These are phyloP conservation scores for Prunella strophiata DNA, from an alignment of 2,797 vertebrate species.

Conservation along the genomic window DNA sequence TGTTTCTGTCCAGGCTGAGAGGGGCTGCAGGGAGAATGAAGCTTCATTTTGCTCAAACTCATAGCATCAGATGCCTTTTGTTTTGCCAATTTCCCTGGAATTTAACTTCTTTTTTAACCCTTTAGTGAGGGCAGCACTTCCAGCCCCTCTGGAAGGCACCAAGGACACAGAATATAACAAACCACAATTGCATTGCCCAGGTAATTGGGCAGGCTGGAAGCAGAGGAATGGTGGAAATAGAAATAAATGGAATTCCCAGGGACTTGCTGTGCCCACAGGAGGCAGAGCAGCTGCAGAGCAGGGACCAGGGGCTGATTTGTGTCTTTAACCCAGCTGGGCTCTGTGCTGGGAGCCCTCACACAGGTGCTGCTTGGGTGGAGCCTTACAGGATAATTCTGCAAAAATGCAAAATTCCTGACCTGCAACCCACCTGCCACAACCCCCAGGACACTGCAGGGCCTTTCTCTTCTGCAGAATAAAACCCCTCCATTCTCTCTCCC, in stretches of 20 bases:
- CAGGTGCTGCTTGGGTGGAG: background rate
- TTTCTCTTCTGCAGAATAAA: background rate
- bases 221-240: background rate
- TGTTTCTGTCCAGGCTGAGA: background rate
- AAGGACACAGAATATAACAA: accelerated
- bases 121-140: background rate
- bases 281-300: background rate
- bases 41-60: background rate
- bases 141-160: background rate
- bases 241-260: background rate
- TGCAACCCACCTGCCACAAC: background rate
- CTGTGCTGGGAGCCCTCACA: background rate
- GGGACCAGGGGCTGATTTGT: accelerated
- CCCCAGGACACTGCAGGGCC: background rate
- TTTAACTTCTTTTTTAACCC: background rate
- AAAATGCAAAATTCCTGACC: background rate
- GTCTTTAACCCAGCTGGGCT: background rate
- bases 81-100: background rate
- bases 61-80: background rate
- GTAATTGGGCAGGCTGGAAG: background rate
- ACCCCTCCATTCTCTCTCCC: accelerated
- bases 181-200: accelerated
- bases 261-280: background rate
- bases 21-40: background rate
- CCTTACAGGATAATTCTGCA: background rate